Evolutionary conservation across 2,888 invertebrate species (phyloP).

Genomic region (Drosophila stalkeri): DNA sequence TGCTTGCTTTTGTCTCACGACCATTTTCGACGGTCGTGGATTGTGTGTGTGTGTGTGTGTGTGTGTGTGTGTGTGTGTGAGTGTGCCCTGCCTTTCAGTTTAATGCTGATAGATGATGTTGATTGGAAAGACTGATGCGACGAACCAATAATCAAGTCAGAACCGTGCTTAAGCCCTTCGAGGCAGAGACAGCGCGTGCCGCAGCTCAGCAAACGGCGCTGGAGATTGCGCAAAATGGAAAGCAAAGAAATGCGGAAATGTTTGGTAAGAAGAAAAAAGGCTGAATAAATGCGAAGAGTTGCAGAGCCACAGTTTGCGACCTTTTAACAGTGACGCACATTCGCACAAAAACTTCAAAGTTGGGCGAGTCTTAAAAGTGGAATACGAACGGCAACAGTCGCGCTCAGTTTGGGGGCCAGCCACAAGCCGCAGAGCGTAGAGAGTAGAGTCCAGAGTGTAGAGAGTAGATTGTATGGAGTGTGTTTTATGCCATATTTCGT

Average conservation of each 20-base stretch:
- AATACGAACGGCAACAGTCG: conserved; percentile 43
- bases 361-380: conserved; percentile 47
- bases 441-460: no score
- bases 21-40: conserved; percentile 18
- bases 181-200: conserved; percentile 59
- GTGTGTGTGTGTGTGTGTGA: conserved; percentile 7
- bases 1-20: conserved; percentile 47
- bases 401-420: conserved; percentile 30
- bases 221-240: conserved; percentile 34
- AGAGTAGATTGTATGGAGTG: conserved; percentile 15
- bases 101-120: conserved; percentile 77
- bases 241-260: conserved; percentile 54
- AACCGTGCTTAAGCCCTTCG: conserved; percentile 70
- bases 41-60: conserved; percentile 26
- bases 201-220: conserved; percentile 57
- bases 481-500: conserved; percentile 52
- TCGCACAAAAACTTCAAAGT: conserved; percentile 54
- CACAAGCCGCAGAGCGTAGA: conserved; percentile 68
- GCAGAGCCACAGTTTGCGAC: conserved; percentile 47
- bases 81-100: conserved; percentile 50
- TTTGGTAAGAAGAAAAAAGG: conserved; percentile 22
- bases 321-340: conserved; percentile 66
- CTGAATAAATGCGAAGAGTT: conserved; percentile 26
- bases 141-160: conserved; percentile 78
- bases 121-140: conserved; percentile 78